Conservation (phyloP, 1,140 invertebrate species). For the Diachasmimorpha longicaudata region DNA sequence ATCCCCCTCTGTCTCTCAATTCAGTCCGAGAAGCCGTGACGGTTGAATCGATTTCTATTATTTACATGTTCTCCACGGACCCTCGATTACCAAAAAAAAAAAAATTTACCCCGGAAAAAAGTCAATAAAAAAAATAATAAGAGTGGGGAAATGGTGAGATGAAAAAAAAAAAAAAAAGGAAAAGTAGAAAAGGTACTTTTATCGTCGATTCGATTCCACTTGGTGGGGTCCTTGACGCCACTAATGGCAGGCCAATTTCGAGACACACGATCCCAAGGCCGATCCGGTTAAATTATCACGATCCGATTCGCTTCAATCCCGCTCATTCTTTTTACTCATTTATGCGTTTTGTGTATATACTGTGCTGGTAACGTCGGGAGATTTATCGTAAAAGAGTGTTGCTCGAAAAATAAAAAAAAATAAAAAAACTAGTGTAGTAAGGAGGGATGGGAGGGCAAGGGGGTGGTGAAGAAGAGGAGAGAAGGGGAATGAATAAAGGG, state of each 20-base stretch:
- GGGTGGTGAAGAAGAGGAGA: too few species aligned
- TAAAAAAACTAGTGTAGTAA: too few species aligned
- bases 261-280: constrained; percentile 8
- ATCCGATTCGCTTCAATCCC: constrained; percentile 6
- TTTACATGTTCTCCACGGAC: constrained; percentile 35
- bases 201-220: constrained; percentile 2
- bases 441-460: not conserved
- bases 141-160: not conserved
- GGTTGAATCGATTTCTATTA: constrained; percentile 37
- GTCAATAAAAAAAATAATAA: not conserved
- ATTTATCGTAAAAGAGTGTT: not conserved
- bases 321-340: not conserved
- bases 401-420: not conserved
- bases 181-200: not conserved
- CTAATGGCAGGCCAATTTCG: constrained; percentile 10
- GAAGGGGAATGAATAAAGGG: too few species aligned
- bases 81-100: not conserved
- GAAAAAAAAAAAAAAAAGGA: not conserved
- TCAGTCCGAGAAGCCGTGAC: not conserved
- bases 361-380: not conserved
- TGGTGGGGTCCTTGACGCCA: not conserved
- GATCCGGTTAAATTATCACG: not conserved
- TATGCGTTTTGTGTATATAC: not conserved
- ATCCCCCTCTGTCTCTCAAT: not conserved
- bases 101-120: not conserved